Base-by-base conservation (phyloP, 2,888 invertebrate species). In the Helobdella robusta region DNA sequence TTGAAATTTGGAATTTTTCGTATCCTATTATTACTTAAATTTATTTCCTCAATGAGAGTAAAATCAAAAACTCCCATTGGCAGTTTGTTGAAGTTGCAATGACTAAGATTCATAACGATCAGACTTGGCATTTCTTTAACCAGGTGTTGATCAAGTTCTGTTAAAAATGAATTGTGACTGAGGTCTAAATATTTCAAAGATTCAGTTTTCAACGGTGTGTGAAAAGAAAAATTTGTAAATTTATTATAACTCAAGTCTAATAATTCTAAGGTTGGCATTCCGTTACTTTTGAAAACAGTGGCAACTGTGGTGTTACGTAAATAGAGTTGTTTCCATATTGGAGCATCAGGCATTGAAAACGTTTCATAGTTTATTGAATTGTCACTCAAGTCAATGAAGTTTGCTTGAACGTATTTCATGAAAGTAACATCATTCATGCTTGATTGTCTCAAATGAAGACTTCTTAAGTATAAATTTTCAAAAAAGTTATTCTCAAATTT, bases 1-100 rank as follows among this genome's bases (percentile, higher is more conserved):
- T 69, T 20, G 0, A 44, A 54, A 18, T 25, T 50, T 11, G 71
- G 71, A n/a, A 72, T 32, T 1, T 67, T 69, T 36, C 69, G 61
- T 6, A 72, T 54, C 23, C 68, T 61, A 63, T 72, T 72, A 18
- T n/a, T n/a, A n/a, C n/a, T n/a, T n/a, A n/a, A n/a, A n/a, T n/a
- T n/a, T n/a, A n/a, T n/a, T n/a, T n/a, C n/a, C n/a, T 64, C 67
- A 36, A 66, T 59, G 56, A 71, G 64, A 25, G 46, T 46, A 35
- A 71, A 63, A 18, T 64, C 32, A 18, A 58, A 34, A 18, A 71
- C 48, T 18, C 36, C 15, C 5, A 66, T 66, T 5, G 68, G 50
- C 30, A 35, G 44, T 11, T 46, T 52, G 11, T 32, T 28, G 52
- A 66, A 67, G 48, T 69, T 59, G 0, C n/a, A n/a, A n/a, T 70